Evolutionary conservation across 1,140 invertebrate species (phyloP), one percentile per base, ranked within the genome.

Genomic region (Drosophila takahashii): DNA sequence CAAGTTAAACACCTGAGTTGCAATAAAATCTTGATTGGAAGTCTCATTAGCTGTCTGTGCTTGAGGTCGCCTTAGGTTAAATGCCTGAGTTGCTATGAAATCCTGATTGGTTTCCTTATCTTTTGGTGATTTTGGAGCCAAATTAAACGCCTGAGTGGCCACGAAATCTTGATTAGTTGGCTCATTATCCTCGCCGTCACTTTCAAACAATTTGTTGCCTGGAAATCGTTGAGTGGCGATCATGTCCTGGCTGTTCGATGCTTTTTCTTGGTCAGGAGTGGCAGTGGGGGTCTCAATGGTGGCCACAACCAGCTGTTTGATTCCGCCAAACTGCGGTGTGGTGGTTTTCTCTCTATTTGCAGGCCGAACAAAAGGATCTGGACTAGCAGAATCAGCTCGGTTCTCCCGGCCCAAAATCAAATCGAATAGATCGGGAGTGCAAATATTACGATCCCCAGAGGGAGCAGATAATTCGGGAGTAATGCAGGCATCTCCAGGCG

Each of bases 191-290:
- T 56, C 53, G 9, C 3, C 11, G 22, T 41, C 52, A 52, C 16
- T 57, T 27, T n/a, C 26, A 10, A 32, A 41, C 27, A 22, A 32
- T 58, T 29, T 29, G 1, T 15, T n/a, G 22, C 36, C 7, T 6
- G 59, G 34, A 62, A 62, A 62, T 42, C 37, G 13, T 39, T 85
- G 81, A 18, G 81, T 80, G 65, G 54, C 77, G 29, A 77, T 65
- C 2, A 22, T 39, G 3, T 52, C 39, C 2, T 16, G 11, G 41
- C 16, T 58, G 13, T 5, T 29, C 3, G 3, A 8, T 45, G 42
- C 32, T 4, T 39, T 26, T 9, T 29, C 16, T 18, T 77, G 41
- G 8, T 15, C n/a, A 11, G 59, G 58, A 10, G 60, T 83, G 32
- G 59, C 13, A 10, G 54, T 51, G 1, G 80, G 79, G 0, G 67